A percentile compares a stretch with the other conserved stretches of the same genome.
These are phyloP conservation scores for Pardalotus punctatus DNA, from an alignment of 2,113 vertebrate genomes.

Conservation along the genomic window DNA sequence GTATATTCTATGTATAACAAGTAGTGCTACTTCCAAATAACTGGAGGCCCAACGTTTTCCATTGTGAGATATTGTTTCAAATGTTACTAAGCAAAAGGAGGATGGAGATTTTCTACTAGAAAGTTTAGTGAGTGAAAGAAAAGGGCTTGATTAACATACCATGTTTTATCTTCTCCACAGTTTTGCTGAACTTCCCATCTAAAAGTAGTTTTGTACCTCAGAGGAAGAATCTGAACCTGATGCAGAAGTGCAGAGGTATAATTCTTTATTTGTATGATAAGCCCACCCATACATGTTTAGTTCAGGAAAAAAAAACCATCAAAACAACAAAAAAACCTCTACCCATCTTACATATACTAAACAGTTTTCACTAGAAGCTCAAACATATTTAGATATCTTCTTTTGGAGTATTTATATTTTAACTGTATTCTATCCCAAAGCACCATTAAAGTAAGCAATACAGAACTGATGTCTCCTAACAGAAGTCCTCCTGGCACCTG, in stretches of 20 bases:
- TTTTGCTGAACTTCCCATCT: background rate
- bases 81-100: background rate
- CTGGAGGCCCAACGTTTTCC: background rate
- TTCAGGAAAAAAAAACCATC: background rate
- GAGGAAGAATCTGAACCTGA: background rate
- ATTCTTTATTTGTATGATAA: background rate
- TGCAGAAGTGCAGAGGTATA: accelerated
- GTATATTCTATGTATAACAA: background rate
- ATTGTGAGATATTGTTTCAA: background rate
- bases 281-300: accelerated
- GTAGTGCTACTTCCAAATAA: background rate
- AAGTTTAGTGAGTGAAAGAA: background rate
- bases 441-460: background rate
- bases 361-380: background rate
- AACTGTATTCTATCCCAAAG: background rate
- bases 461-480: background rate
- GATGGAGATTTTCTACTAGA: background rate
- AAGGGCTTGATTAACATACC: accelerated
- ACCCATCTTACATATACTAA: background rate
- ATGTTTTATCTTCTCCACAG: background rate
- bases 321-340: background rate
- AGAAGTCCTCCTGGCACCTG: background rate
- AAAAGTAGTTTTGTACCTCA: background rate
- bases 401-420: background rate
- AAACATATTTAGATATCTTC: background rate